Base-by-base conservation (phyloP, 1,140 invertebrate species). In the Drosophila triauraria region DNA sequence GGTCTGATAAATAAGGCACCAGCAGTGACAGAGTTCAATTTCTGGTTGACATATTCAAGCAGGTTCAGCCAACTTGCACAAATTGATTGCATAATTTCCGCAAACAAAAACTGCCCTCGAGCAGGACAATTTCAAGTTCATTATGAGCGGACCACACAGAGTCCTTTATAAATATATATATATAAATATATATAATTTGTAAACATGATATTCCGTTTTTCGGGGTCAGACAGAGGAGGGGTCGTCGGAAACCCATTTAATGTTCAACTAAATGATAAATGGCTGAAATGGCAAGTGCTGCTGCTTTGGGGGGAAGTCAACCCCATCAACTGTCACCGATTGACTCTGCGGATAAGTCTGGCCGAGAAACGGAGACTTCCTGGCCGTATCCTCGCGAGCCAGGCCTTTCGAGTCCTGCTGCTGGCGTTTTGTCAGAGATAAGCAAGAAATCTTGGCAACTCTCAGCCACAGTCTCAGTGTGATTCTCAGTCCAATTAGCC, bases 51-150 rank as follows among this genome's bases (percentile, higher is more conserved):
- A 85, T 75, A 81, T 81, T 85, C 47, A 46, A 82, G 75, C 13
- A 53, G 68, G 68, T 23, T 65, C 72, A 68, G 57, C 68, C 80
- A 78, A 88, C 68, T 87, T 80, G 84, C 84, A 87, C 72, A 87
- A 87, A 87, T 87, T 87, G 77, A 88, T 88, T 88, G 85, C 84
- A 84, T 87, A 87, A 88, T 87, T 84, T 88, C 84, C 80, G 85
- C 65, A 71, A 76, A 79, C 70, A 65, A 75, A 70, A 83, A 79
- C 38, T 83, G 61, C 54, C 63, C 59, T 50, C 53, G 25, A 42
- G 65, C 75, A 60, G 48, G 46, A 44, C 58, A 78, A 74, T 88
- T 83, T 88, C 84, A 84, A 88, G 83, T 88, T 88, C 84, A 88
- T 80, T 56, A 78, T 76, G 75, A 78, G 50, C 60, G 47, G 67